Conservation (phyloP, 2,888 invertebrate species). For the Lithosia quadra region DNA sequence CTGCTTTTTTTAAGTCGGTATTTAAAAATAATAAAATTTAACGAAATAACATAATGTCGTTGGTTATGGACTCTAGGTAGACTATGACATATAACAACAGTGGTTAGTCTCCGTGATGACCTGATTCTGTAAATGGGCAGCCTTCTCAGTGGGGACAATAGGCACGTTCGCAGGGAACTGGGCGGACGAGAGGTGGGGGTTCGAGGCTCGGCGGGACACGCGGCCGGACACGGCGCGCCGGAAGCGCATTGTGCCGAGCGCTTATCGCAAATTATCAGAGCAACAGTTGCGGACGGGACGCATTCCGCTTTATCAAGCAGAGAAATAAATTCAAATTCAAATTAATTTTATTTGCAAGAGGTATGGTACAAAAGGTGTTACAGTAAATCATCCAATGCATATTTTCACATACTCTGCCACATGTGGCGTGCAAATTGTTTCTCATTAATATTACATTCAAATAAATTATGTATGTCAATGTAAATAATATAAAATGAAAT, state of each 20-base stretch:
- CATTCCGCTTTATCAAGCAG: background rate
- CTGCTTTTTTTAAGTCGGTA: background rate
- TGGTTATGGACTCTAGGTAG: background rate
- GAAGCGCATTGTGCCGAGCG: conserved; percentile 42
- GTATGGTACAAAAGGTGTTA: too few species aligned
- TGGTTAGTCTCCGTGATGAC: conserved; percentile 18
- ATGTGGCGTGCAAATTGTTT: too few species aligned
- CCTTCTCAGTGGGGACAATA: conserved; percentile 27
- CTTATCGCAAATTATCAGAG: conserved; percentile 36
- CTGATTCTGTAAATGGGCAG: conserved; percentile 28
- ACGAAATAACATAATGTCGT: background rate
- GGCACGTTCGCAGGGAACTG: conserved; percentile 16
- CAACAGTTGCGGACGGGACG: conserved; percentile 41
- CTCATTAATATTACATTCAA: too few species aligned
- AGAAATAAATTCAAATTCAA: too few species aligned
- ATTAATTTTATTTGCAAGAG: too few species aligned
- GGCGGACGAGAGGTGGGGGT: conserved; percentile 19
- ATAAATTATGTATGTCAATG: too few species aligned
- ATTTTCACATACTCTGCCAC: too few species aligned
- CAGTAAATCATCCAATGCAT: too few species aligned
- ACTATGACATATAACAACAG: conserved; percentile 1
- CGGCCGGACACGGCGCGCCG: conserved; percentile 40
- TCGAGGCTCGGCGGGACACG: conserved; percentile 20
- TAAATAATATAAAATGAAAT: too few species aligned
- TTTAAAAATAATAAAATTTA: background rate